Evolutionary conservation across 2,113 vertebrate species (phyloP).

Genomic region (Alaudala cheleensis): DNA sequence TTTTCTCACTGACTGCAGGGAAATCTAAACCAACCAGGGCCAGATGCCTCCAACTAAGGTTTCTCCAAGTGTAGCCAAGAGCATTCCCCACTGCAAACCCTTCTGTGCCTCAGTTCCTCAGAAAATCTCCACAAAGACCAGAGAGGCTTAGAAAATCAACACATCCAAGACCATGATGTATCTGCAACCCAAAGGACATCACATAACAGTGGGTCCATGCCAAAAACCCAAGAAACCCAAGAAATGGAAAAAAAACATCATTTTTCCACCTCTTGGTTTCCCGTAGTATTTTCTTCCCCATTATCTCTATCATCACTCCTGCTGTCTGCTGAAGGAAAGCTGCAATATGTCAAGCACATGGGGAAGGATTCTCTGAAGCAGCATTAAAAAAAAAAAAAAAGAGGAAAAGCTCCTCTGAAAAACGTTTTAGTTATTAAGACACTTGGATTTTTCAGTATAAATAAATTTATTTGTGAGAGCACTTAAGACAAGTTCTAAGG

Average conservation of each 20-base stretch:
- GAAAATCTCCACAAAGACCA: background rate
- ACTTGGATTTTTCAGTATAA: conserved; percentile 66
- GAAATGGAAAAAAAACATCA: no score
- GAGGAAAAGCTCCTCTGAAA: background rate
- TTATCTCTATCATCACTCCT: background rate
- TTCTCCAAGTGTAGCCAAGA: fast-evolving
- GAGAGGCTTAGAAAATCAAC: background rate
- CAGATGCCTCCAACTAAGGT: background rate
- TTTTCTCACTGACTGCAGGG: background rate
- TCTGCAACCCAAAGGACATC: background rate
- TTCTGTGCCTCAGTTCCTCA: background rate
- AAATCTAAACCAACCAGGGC: background rate
- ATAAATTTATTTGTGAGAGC: conserved; percentile 71
- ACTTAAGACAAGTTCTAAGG: conserved; percentile 72
- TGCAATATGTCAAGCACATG: conserved; percentile 17
- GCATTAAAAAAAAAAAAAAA: background rate
- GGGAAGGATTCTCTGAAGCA: background rate
- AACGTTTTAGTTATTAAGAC: conserved; percentile 51
- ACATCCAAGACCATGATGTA: background rate
- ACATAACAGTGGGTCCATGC: fast-evolving
- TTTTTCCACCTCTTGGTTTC: background rate
- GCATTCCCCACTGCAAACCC: background rate
- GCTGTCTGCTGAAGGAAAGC: background rate
- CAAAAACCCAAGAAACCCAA: background rate
- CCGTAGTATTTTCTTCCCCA: background rate